Conservation (phyloP, 2,797 vertebrate genomes). For the Petrocephalus sullivani region DNA sequence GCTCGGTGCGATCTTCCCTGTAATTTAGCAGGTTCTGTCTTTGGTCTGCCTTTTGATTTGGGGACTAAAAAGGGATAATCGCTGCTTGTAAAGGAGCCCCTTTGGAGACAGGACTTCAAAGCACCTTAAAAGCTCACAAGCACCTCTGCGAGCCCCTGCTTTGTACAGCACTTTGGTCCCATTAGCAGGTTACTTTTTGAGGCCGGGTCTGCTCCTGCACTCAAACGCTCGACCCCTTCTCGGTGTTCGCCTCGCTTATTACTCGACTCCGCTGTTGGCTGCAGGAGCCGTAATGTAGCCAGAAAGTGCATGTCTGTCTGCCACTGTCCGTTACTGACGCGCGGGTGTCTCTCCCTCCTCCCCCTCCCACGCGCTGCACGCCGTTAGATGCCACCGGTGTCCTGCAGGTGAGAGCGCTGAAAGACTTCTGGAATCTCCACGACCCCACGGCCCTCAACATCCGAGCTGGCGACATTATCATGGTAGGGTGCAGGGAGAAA, state of each 20-base stretch:
- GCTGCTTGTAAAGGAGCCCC: conserved; percentile 28
- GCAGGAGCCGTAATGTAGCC: background rate
- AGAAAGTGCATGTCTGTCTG: background rate
- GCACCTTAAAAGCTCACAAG: conserved; percentile 2
- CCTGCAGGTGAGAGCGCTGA: conserved; percentile 88
- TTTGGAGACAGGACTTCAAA: conserved; percentile 35
- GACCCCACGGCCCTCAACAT: conserved; percentile 94
- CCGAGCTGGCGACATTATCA: conserved; percentile 88
- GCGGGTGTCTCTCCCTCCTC: background rate
- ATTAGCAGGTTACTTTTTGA: conserved; percentile 18
- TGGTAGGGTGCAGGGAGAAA: conserved; percentile 58
- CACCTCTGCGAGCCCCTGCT: conserved; percentile 15
- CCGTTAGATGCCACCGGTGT: conserved; percentile 83
- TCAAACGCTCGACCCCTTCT: background rate
- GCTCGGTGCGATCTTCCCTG: conserved; percentile 29
- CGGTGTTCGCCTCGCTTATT: background rate
- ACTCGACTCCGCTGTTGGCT: background rate
- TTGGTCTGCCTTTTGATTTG: conserved; percentile 47
- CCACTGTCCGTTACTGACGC: background rate
- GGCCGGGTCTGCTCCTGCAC: background rate
- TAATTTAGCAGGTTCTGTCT: conserved; percentile 40
- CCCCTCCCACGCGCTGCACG: background rate
- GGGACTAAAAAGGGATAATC: conserved; percentile 43
- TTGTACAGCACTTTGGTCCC: conserved; percentile 7
- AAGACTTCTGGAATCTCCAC: conserved; percentile 94